Percentiles rank a stretch among this genome's conserved stretches.
Evolutionary conservation across 2,888 invertebrate genomes (phyloP).

Genomic region (Lamellibrachia columna): DNA sequence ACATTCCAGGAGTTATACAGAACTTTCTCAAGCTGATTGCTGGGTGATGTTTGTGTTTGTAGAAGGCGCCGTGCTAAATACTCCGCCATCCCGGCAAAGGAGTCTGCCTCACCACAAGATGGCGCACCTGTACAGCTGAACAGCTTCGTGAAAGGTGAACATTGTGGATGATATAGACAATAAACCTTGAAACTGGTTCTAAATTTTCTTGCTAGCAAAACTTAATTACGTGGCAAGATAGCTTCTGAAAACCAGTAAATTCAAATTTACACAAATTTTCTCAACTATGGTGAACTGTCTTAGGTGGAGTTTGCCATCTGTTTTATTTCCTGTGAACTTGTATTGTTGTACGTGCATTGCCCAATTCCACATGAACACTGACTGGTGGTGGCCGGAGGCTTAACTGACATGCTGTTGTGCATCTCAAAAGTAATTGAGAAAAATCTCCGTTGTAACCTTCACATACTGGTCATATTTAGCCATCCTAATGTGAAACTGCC

Average conservation of each 20-base stretch:
- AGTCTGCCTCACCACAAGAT: constrained; percentile 28
- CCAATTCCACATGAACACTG: too few species aligned
- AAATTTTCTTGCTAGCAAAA: neutral
- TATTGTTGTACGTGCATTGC: too few species aligned
- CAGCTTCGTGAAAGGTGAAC: constrained; percentile 24
- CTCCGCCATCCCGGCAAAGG: constrained; percentile 33
- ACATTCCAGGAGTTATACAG: neutral
- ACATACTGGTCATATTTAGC: too few species aligned
- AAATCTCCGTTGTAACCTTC: too few species aligned
- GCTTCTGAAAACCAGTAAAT: neutral
- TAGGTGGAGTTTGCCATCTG: too few species aligned
- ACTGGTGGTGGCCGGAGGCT: too few species aligned
- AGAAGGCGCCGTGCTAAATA: constrained; percentile 35
- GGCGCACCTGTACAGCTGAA: constrained; percentile 23
- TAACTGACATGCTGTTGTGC: too few species aligned
- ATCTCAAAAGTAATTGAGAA: too few species aligned
- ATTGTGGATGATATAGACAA: neutral
- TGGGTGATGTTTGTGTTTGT: neutral
- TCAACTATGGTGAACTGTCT: neutral
- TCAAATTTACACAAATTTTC: neutral
- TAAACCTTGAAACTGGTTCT: neutral
- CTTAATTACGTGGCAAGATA: neutral
- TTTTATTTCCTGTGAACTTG: neutral
- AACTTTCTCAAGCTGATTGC: neutral
- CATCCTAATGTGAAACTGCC: too few species aligned